Conservation (phyloP, 2,113 vertebrate genomes). For the Rhabdomys dilectus region DNA sequence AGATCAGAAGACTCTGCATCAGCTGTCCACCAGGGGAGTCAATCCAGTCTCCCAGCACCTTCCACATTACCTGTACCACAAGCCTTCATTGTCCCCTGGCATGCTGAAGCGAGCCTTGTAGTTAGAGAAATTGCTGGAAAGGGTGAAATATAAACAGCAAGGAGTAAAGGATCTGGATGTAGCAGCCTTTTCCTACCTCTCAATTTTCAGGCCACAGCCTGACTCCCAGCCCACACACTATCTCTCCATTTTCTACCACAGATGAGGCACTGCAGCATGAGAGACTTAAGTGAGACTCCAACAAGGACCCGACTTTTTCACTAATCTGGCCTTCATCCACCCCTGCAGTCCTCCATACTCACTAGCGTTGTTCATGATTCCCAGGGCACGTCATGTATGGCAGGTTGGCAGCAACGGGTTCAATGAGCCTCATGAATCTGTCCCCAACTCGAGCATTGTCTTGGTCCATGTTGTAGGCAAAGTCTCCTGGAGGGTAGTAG, state of each 20-base stretch:
- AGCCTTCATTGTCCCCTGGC: conserved; percentile 89
- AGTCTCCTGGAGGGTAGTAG: conserved; percentile 88
- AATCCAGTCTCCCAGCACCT: too few species aligned
- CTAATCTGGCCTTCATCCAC: rapidly evolving
- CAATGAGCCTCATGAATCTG: conserved; percentile 93
- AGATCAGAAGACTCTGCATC: not conserved
- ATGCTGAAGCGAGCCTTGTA: conserved; percentile 94
- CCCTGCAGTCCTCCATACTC: conserved; percentile 67
- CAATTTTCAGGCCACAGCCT: too few species aligned
- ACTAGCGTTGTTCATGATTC: conserved; percentile 92
- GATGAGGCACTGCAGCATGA: not conserved
- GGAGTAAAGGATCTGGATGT: not conserved
- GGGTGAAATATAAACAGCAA: not conserved
- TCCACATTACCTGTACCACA: conserved; percentile 93
- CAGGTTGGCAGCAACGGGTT: conserved; percentile 92
- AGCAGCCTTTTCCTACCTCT: rapidly evolving
- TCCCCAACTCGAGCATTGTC: conserved; percentile 91
- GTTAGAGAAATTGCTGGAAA: conserved; percentile 94
- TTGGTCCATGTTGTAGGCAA: conserved; percentile 93
- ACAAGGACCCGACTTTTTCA: not conserved
- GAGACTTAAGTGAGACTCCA: not conserved
- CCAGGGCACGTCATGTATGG: conserved; percentile 95
- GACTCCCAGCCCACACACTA: not conserved
- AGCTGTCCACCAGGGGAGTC: not conserved
- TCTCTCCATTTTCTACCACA: not conserved